These are phyloP conservation scores for Schizopygopsis malacanthus DNA, from an alignment of 2,797 vertebrate genomes.

Conservation along the genomic window DNA sequence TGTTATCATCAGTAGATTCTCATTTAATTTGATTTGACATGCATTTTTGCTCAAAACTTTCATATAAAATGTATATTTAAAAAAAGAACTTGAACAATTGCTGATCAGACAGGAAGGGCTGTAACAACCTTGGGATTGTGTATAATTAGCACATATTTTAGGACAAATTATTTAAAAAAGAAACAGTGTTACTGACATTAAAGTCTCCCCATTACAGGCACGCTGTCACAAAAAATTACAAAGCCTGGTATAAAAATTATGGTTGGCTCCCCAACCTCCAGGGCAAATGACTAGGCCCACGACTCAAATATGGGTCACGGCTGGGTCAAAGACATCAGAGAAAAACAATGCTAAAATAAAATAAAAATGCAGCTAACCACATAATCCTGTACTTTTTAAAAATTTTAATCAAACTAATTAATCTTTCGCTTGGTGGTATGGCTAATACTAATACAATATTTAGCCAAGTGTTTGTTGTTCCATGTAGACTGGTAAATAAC, in stretches of 20 bases:
- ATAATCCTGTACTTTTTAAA: not conserved
- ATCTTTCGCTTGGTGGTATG: too few relatives aligned
- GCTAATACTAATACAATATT: not conserved
- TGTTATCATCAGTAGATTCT: not conserved
- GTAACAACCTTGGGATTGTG: not conserved
- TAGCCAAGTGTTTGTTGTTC: not conserved
- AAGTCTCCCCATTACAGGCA: not conserved
- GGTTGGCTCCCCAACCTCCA: not conserved
- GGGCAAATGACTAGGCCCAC: not conserved
- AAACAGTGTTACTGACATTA: not conserved
- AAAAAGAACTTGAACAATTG: not conserved
- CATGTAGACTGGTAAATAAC: not conserved
- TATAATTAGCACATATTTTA: not conserved
- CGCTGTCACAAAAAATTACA: not conserved
- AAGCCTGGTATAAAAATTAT: not conserved
- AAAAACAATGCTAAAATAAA: not conserved
- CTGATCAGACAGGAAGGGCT: not conserved
- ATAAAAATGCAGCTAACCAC: not conserved
- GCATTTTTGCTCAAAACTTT: not conserved
- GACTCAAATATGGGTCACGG: not conserved
- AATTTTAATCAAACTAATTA: not conserved
- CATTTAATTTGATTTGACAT: not conserved
- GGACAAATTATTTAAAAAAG: not conserved
- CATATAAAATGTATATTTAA: not conserved
- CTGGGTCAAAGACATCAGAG: not conserved